These are phyloP conservation scores for Mamestra configurata DNA, from an alignment of 1,140 invertebrate species.

Conservation along the genomic window DNA sequence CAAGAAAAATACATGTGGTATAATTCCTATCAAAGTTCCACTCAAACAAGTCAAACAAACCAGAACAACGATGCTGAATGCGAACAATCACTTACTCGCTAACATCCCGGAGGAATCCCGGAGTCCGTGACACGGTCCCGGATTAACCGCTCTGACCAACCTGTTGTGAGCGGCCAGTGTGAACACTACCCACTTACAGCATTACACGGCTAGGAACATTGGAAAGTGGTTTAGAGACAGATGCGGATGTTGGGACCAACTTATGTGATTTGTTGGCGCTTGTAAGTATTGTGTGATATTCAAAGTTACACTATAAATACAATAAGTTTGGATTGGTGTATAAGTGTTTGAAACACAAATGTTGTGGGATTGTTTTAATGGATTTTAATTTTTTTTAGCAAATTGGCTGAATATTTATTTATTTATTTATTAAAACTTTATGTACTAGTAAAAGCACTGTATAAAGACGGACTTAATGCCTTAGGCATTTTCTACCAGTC, in stretches of 20 bases:
- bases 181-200: conserved; percentile 7
- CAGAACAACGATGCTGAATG: too few species aligned
- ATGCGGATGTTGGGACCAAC: neutral
- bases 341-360: too few species aligned
- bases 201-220: conserved; percentile 3
- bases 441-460: too few species aligned
- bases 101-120: conserved; percentile 1
- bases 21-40: neutral
- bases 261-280: neutral
- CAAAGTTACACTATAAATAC: too few species aligned
- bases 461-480: too few species aligned
- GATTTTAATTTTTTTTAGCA: too few species aligned
- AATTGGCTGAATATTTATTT: too few species aligned
- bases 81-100: conserved; percentile 18
- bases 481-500: too few species aligned
- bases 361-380: too few species aligned
- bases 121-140: neutral
- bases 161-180: neutral
- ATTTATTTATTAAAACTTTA: too few species aligned
- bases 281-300: neutral
- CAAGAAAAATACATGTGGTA: too few species aligned
- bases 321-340: neutral
- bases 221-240: neutral
- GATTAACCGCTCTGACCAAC: conserved; percentile 14
- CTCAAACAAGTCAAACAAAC: neutral